Evolutionary conservation across 2,113 vertebrate species (phyloP), one percentile per base, ranked within the genome.

Genomic region (Spilogale gracilis): DNA sequence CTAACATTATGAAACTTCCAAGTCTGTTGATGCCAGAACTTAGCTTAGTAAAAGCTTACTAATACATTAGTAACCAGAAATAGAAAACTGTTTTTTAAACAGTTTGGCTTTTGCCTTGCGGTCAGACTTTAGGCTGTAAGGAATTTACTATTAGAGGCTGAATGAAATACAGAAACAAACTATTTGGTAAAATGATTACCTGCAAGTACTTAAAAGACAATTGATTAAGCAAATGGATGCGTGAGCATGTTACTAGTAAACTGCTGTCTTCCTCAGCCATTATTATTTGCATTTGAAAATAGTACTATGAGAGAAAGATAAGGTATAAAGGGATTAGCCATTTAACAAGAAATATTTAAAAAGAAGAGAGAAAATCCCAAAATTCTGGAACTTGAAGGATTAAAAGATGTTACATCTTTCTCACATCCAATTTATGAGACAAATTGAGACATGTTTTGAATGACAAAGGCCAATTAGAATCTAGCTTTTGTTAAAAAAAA

Each of bases 381-480:
- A 78, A 78, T 69, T 65, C 11, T 52, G 14, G 43, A 18, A 56
- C 5, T 73, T 93, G 1, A 8, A 91, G 8, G 10, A 50, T 79
- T 91, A 83, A 94, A 90, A 82, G 27, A 21, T 16, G 8, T 71
- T 80, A 23, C 18, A 30, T 21, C 3, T 60, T 89, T 85, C 16
- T 85, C 23, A 50, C 82, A 50, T 50, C 11, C 25, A 86, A 27
- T 0, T 85, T 58, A 1, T 56, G 27, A 69, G 1, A 38, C n/a
- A 84, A 79, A 63, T 78, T 79, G 91, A 69, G 30, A 89, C 32
- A 65, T 50, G 12, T 30, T 94, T 63, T 88, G 27, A 88, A 1
- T 71, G 30, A 18, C 14, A 82, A 96, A 96, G 52, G 5, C 23
- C 52, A 96, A 16, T 82, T 91, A 58, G 6, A 38, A n/a, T 3